A percentile compares a stretch with the other conserved stretches of the same genome.
These are phyloP conservation scores for Trichogramma dendrolimi DNA, from an alignment of 2,888 invertebrate genomes.

Conservation along the genomic window DNA sequence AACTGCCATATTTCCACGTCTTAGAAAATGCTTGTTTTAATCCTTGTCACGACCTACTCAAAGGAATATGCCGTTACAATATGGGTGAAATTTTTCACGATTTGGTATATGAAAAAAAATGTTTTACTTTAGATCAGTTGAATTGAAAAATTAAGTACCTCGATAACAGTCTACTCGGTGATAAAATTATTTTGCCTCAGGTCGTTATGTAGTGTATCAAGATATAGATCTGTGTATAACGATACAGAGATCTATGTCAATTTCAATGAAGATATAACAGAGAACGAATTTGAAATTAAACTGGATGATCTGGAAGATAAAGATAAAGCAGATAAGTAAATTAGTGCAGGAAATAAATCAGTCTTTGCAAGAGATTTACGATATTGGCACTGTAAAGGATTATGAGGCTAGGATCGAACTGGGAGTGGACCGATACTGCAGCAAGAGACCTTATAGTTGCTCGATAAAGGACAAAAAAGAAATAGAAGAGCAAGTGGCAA, in stretches of 20 bases:
- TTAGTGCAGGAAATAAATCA: constrained; percentile 29
- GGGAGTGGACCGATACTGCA: constrained; percentile 28
- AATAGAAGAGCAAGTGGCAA: constrained; percentile 32
- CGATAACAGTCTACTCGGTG: no score
- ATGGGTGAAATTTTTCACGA: constrained; percentile 23
- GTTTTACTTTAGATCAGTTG: not conserved
- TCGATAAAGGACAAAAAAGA: constrained; percentile 30
- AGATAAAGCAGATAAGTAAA: constrained; percentile 31
- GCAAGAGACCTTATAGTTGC: constrained; percentile 31
- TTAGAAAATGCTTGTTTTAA: not conserved
- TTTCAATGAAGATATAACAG: no score
- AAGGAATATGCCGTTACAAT: constrained; percentile 27
- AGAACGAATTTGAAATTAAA: no score
- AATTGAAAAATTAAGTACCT: no score
- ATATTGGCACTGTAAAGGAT: constrained; percentile 31
- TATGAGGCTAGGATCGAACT: constrained; percentile 33
- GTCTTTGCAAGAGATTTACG: constrained; percentile 34
- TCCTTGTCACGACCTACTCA: constrained; percentile 18
- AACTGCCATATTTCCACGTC: constrained; percentile 25
- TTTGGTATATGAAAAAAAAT: constrained; percentile 16
- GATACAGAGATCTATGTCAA: no score
- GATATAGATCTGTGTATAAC: no score
- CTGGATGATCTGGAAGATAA: no score
- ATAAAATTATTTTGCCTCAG: no score
- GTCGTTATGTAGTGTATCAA: no score